Conservation (phyloP, 2,113 vertebrate genomes). For the Cricetomys ansorgei region DNA sequence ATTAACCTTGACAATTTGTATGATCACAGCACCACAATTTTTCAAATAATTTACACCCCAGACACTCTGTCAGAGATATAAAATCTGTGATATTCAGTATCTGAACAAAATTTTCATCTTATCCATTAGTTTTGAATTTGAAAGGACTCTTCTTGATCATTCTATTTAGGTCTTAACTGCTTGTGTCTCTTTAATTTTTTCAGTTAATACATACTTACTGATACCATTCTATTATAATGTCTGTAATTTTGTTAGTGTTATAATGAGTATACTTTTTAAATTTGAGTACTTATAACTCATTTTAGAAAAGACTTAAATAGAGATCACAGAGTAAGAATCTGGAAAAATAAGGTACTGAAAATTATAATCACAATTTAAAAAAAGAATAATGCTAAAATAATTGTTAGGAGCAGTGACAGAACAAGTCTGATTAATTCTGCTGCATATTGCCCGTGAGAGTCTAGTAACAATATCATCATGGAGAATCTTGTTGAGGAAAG, state of each 20-base stretch:
- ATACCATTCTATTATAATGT: background rate
- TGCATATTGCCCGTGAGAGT: background rate
- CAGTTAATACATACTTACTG: background rate
- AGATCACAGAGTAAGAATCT: background rate
- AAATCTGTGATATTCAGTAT: background rate
- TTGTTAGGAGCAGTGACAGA: background rate
- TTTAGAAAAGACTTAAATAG: background rate
- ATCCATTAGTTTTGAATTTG: background rate
- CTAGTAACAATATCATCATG: background rate
- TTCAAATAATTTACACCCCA: background rate
- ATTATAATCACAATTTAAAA: background rate
- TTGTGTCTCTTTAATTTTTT: background rate
- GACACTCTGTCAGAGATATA: background rate
- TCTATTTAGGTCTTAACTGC: background rate
- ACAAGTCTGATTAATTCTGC: background rate
- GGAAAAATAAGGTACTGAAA: background rate
- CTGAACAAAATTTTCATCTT: background rate
- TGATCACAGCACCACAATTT: background rate
- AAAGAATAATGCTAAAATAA: background rate
- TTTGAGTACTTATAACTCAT: background rate
- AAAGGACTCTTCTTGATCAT: background rate
- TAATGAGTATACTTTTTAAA: background rate
- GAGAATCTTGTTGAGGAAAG: background rate
- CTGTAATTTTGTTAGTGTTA: background rate
- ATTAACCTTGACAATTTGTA: background rate